Percentiles rank a stretch among this genome's conserved stretches.
phyloP scores from a whole-genome alignment of 2,797 vertebrate genomes.

The Steatocranus sp. region DNA sequence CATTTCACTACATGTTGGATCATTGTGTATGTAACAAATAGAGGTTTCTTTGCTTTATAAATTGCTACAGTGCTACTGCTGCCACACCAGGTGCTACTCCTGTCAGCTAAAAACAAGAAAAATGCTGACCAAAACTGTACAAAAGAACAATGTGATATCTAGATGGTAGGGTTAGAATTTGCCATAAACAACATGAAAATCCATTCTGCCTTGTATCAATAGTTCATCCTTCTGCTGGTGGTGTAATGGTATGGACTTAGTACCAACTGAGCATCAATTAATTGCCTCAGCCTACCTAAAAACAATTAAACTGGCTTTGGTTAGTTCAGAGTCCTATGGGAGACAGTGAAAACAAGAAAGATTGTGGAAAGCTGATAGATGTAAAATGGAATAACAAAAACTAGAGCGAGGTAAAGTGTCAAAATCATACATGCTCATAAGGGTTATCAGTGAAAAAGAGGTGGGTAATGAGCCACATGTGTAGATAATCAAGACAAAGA shows the following conservation, averaged over 20 bases:
- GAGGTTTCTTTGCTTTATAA: not conserved
- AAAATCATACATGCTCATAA: not conserved
- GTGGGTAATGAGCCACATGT: too few species aligned
- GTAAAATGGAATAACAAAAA: not conserved
- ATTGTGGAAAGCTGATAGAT: not conserved
- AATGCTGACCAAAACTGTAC: rapidly evolving
- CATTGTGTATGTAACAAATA: not conserved
- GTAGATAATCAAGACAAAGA: not conserved
- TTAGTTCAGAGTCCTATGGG: not conserved
- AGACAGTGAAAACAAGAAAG: not conserved
- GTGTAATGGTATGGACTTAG: not conserved
- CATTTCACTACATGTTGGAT: not conserved
- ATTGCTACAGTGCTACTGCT: not conserved
- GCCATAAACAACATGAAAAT: not conserved
- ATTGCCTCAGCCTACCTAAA: not conserved
- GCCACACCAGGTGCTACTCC: not conserved
- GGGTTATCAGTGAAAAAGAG: not conserved
- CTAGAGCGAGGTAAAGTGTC: not conserved
- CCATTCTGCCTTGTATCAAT: not conserved
- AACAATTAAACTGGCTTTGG: not conserved
- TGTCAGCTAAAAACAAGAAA: not conserved
- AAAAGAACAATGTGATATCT: not conserved
- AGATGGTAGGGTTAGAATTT: not conserved
- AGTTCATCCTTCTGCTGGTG: not conserved
- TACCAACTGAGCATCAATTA: not conserved